Conservation (phyloP, 1,140 invertebrate genomes). For the Asbolus verrucosus region DNA sequence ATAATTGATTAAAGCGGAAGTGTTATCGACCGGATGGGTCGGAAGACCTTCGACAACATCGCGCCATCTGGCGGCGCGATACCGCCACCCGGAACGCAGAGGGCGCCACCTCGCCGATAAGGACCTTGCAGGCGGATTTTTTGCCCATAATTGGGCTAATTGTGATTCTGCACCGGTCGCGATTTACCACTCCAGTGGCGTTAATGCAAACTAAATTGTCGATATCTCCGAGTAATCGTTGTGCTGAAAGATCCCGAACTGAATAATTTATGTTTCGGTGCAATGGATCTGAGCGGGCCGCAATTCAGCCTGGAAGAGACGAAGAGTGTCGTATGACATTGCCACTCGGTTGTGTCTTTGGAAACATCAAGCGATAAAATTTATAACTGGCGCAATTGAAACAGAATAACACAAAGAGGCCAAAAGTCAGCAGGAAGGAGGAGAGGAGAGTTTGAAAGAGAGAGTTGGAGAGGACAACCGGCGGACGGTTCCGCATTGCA, state of each 20-base stretch:
- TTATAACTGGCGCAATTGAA: slow-evolving; percentile 34
- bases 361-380: slow-evolving; percentile 16
- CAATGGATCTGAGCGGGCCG: background rate
- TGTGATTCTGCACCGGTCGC: too few relatives aligned
- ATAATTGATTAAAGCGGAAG: slow-evolving; percentile 53
- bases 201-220: slow-evolving; percentile 31
- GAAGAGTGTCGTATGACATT: too few relatives aligned
- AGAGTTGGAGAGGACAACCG: slow-evolving; percentile 24
- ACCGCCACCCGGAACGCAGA: background rate
- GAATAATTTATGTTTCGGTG: background rate
- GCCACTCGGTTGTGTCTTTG: background rate
- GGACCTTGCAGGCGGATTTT: background rate
- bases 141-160: too few relatives aligned
- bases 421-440: slow-evolving; percentile 6
- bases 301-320: background rate
- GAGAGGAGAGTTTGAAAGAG: slow-evolving; percentile 26
- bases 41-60: slow-evolving; percentile 10
- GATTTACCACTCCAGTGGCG: too few relatives aligned
- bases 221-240: too few relatives aligned
- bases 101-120: slow-evolving; percentile 45
- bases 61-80: slow-evolving; percentile 48
- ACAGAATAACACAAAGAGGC: slow-evolving; percentile 29
- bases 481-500: slow-evolving; percentile 50
- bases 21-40: slow-evolving; percentile 49
- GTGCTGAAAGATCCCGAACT: too few relatives aligned